phyloP scores from a whole-genome alignment of 2,888 invertebrate species.

The Hypomecis atomaria region DNA sequence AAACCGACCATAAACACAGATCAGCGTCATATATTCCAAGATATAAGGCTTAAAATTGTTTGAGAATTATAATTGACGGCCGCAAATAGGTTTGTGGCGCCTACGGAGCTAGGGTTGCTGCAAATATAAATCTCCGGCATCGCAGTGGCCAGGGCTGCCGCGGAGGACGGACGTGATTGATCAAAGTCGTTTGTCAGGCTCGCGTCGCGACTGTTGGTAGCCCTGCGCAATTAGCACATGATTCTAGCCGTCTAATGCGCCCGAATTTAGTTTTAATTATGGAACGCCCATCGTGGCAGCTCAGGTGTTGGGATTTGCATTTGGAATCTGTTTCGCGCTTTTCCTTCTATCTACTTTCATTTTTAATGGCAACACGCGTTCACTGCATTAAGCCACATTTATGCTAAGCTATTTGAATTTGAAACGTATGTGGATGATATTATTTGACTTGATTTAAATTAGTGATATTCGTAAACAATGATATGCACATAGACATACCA shows the following conservation, averaged over 20 bases:
- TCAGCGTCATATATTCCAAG: slow-evolving; percentile 33
- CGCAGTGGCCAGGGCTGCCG: slow-evolving; percentile 72
- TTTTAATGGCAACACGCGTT: background rate
- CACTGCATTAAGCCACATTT: background rate
- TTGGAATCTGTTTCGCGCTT: slow-evolving; percentile 19
- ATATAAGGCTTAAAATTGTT: slow-evolving; percentile 50
- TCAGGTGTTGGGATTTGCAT: slow-evolving; percentile 38
- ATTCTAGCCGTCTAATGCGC: slow-evolving; percentile 77
- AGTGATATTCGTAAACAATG: no score
- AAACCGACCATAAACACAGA: slow-evolving; percentile 22
- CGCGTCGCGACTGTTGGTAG: slow-evolving; percentile 76
- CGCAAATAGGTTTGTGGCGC: slow-evolving; percentile 55
- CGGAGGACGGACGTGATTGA: slow-evolving; percentile 80
- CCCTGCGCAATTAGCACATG: slow-evolving; percentile 79
- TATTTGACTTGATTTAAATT: no score
- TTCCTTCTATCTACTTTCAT: slow-evolving; percentile 8
- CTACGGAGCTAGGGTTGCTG: slow-evolving; percentile 70
- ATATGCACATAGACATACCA: no score
- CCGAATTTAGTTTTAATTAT: slow-evolving; percentile 78
- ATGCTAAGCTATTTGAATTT: no score
- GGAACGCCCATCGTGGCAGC: slow-evolving; percentile 46
- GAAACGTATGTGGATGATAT: no score
- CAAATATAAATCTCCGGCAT: slow-evolving; percentile 65
- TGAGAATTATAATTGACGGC: slow-evolving; percentile 53
- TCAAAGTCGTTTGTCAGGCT: slow-evolving; percentile 83